Base-by-base conservation (phyloP, 2,113 vertebrate genomes). In the Scartelaos histophorus region DNA sequence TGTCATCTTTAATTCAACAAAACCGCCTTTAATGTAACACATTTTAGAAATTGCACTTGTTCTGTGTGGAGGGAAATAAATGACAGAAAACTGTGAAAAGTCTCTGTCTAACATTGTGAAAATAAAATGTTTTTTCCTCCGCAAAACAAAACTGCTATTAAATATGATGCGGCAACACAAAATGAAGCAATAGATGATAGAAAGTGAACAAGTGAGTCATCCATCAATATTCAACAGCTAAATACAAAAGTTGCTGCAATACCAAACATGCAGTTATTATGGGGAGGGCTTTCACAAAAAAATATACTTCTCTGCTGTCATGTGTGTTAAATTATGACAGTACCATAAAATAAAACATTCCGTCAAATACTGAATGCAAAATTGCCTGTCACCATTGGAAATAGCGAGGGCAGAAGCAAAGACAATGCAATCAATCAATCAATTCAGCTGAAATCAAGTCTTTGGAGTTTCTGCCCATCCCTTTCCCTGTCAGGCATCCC, bases 341-440 rank as follows among this genome's bases (percentile, higher is more conserved):
- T 70, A 64, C 81, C 77, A 90, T 57, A 71, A 76, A 91, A 87
- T 76, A 82, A 86, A 89, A 76, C 81, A 78, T 77, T 87, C 84
- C 88, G 87, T 87, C 82, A 89, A 90, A 79, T 81, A 79, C 76
- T 79, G 78, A 88, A 66, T 87, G 85, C 61, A 79, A 86, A 89
- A 90, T 89, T 90, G 83, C 87, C 85, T 90, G 90, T 86, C 90
- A 88, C 75, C 67, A 73, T 68, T 79, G 56, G 71, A 87, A 85
- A 89, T 82, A 65, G 79, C 68, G 60, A 79, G 74, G 64, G 74
- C 72, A 78, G 74, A 78, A 70, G 81, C 70, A 79, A 71, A 79
- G 76, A 87, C 74, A 85, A 88, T 81, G 78, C 80, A 80, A 89
- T 88, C 82, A 90, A 92, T 90, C 88, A 92, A 90, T 91, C 88